Conservation (phyloP, 2,113 vertebrate species). For the Ivindomyrus marchei region DNA sequence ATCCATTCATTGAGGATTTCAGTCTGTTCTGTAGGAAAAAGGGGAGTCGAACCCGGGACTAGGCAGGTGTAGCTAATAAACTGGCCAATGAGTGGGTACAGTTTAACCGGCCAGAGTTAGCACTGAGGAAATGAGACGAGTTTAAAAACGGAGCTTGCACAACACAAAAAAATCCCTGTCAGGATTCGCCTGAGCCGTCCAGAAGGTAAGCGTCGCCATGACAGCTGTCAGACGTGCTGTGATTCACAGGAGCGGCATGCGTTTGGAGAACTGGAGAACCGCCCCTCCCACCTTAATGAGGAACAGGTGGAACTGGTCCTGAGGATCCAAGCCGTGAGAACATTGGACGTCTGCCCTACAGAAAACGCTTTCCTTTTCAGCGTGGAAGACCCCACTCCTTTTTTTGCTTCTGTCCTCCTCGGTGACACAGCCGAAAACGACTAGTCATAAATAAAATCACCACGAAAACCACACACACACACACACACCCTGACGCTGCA, state of each 20-base stretch:
- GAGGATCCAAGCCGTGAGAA: neutral
- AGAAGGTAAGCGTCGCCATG: neutral
- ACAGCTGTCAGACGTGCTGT: neutral
- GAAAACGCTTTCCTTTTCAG: neutral
- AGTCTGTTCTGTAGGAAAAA: neutral
- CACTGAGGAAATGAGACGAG: neutral
- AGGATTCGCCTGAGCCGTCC: neutral
- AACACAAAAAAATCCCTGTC: neutral
- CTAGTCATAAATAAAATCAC: neutral
- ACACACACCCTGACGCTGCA: no score
- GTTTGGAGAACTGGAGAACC: neutral
- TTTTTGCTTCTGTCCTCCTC: neutral
- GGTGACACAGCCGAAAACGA: neutral
- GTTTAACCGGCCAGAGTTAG: neutral
- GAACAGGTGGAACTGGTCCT: neutral
- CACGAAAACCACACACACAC: no score
- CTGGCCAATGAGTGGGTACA: neutral
- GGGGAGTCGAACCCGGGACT: neutral
- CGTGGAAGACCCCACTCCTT: neutral
- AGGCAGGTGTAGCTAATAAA: neutral
- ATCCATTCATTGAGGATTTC: neutral
- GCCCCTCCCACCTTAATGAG: neutral
- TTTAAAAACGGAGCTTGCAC: neutral
- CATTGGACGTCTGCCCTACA: neutral
- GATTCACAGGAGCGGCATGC: neutral